Base-by-base conservation (phyloP, 2,113 vertebrate species). In the Engraulis encrasicolus region DNA sequence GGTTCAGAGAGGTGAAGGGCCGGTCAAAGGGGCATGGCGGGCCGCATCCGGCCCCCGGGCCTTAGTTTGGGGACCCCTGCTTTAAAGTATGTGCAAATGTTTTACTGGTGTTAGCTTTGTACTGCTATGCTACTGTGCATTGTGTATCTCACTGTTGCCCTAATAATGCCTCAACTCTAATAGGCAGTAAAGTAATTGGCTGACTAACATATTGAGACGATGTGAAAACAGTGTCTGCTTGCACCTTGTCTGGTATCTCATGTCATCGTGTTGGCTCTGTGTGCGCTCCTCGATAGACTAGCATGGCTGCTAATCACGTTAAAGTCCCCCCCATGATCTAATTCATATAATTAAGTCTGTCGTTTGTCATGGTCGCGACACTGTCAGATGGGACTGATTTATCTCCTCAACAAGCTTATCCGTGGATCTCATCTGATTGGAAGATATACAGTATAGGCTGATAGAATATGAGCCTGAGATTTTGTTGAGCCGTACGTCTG, bases 281-380 rank as follows among this genome's bases (percentile, higher is more conserved):
- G 11, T 34, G 3, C 34, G 27, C 66, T 74, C 66, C 66, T 74
- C 23, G 31, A 74, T 23, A 31, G 66, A 74, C 66, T 31, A 34
- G 66, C 66, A 74, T 74, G 66, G 66, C 11, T 31, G 12, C 15
- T 74, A 74, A 74, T 74, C 31, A 74, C 15, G 27, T 74, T 74
- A 71, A 71, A 34, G 27, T 74, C 66, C 66, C 14, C 66, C n/a
- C n/a, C n/a, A n/a, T n/a, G n/a, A 71, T 71, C 23, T 31, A 71
- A 71, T 74, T 74, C 23, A 74, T 74, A 31, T 74, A 74, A 74
- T 74, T 74, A 74, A 74, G 66, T 74, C 66, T 74, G 12, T 74
- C 66, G 12, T 74, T 31, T 74, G 23, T 74, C 66, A 36, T 74
- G 31, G 66, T 74, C 31, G 1, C 12, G 7, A 58, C 2, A 27